Percentiles rank a stretch among this genome's conserved stretches.
Evolutionary conservation across 2,888 invertebrate genomes (phyloP).

Genomic region (Oligia latruncula): DNA sequence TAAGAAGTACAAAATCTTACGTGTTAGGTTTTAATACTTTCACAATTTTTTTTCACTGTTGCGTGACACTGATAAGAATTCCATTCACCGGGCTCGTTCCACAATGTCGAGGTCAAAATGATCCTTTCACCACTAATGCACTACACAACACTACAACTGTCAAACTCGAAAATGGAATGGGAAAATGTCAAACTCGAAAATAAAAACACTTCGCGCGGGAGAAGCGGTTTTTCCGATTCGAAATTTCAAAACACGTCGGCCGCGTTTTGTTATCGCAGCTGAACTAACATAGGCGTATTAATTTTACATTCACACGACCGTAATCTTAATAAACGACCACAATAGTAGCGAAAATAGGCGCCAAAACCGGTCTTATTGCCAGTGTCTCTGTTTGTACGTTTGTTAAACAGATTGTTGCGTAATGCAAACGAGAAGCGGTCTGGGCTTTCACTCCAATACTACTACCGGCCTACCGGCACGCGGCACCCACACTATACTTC

Average conservation of each 20-base stretch:
- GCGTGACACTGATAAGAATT: slow-evolving; percentile 62
- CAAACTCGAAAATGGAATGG: slow-evolving; percentile 51
- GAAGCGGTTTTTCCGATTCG: slow-evolving; percentile 56
- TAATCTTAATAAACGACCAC: slow-evolving; percentile 77
- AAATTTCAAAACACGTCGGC: slow-evolving; percentile 77
- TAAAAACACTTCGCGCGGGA: slow-evolving; percentile 31
- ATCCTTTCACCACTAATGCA: slow-evolving; percentile 23
- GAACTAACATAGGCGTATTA: slow-evolving; percentile 80
- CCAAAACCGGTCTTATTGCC: slow-evolving; percentile 80
- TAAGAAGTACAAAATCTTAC: slow-evolving; percentile 46
- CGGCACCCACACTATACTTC: slow-evolving; percentile 75
- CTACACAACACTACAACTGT: slow-evolving; percentile 57
- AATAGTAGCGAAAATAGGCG: slow-evolving; percentile 81
- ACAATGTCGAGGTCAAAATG: slow-evolving; percentile 8
- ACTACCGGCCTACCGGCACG: slow-evolving; percentile 73
- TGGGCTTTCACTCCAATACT: slow-evolving; percentile 77
- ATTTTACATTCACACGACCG: slow-evolving; percentile 76
- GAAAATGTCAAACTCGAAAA: slow-evolving; percentile 53
- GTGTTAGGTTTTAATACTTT: slow-evolving; percentile 61
- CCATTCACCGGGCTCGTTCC: slow-evolving; percentile 27
- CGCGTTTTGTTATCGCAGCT: slow-evolving; percentile 81
- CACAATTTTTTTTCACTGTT: slow-evolving; percentile 71
- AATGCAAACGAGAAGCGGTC: slow-evolving; percentile 73
- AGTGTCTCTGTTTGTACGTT: slow-evolving; percentile 69
- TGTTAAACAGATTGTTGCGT: slow-evolving; percentile 73